Conservation (phyloP, 2,113 vertebrate species). For the Sisor rabdophorus region DNA sequence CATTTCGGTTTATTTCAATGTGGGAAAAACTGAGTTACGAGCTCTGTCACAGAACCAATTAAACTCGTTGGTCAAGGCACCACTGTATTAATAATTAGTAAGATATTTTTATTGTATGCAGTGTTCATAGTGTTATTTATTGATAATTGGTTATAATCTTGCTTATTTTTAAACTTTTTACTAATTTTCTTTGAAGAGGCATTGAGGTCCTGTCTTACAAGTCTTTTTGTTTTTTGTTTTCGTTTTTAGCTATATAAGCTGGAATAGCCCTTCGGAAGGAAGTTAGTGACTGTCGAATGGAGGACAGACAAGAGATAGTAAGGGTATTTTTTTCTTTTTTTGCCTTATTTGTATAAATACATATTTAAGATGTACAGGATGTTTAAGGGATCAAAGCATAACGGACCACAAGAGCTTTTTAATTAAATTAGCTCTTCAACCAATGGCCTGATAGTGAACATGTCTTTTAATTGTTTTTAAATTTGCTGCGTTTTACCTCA, state of each 20-base stretch:
- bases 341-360: neutral
- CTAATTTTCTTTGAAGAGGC: neutral
- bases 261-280: slow-evolving; percentile 26
- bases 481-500: neutral
- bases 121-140: neutral
- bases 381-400: neutral
- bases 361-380: neutral
- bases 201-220: neutral
- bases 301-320: slow-evolving; percentile 32
- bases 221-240: slow-evolving; percentile 1
- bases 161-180: neutral
- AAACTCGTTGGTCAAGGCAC: no score
- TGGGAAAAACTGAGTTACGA: no score
- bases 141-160: neutral
- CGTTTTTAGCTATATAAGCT: slow-evolving; percentile 6
- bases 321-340: slow-evolving; percentile 21
- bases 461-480: neutral
- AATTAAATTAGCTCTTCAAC: neutral
- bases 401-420: neutral
- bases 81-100: no score
- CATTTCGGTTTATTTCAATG: no score
- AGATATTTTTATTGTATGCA: neutral
- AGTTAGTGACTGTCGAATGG: slow-evolving; percentile 15
- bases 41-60: no score
- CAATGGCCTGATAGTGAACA: neutral